Evolutionary conservation across 2,113 vertebrate species (phyloP), one percentile per base, ranked within the genome.

Genomic region (Dissostichus mawsoni): DNA sequence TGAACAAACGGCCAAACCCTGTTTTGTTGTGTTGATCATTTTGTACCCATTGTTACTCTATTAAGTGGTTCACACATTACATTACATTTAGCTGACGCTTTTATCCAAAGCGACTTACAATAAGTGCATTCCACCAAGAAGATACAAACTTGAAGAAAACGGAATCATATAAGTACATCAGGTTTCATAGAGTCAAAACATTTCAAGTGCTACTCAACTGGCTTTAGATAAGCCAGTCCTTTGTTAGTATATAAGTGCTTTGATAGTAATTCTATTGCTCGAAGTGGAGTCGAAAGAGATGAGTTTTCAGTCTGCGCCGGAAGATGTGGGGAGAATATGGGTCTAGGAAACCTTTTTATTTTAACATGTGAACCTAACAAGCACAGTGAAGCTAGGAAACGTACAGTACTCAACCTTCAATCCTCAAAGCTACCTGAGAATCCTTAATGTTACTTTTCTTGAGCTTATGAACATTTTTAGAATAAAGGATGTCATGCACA

Each of bases 21-120:
- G 57, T 47, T 69, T 81, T 91, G 86, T 84, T 76, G 23, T 63
- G 51, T 78, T 73, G 65, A 80, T 83, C 45, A 56, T 67, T 78
- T 88, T 78, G 74, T 76, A 52, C 11, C 16, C 29, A 25, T 87
- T 86, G 77, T 88, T 68, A 0, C 6, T 23, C 5, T 16, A 3
- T 50, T 63, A 78, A 13, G 17, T 23, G 44, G 55, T 61, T 48
- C 36, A 45, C 1, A 3, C 45, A 29, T 29, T 29, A 29, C 29
- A 29, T 29, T 29, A 0, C 29, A 29, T 29, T 29, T 29, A 29
- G 29, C 29, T 29, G 29, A 29, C 3, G 3, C 29, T 29, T 29
- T 29, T 29, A 29, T 29, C 29, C 20, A 20, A 20, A 20, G 20
- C 20, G 20, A 20, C 20, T 20, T 20, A 20, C 20, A 20, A 20